Base-by-base conservation (phyloP, 2,797 vertebrate species). In the Heliangelus exortis region DNA sequence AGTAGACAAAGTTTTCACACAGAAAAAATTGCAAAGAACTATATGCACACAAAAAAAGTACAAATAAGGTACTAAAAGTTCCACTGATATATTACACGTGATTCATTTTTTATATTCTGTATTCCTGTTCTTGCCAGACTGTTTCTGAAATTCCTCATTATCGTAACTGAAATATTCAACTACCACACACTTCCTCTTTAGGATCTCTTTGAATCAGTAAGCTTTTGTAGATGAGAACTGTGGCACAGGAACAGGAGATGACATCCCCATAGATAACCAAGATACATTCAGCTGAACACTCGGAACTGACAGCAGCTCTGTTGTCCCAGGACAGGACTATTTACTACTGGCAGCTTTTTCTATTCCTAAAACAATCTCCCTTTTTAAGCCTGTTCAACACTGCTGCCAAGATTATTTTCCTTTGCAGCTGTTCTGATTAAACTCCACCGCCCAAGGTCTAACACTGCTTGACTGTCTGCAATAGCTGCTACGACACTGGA, bases 391-490 rank as follows among this genome's bases (percentile, higher is more conserved):
- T 61, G 75, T 62, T 76, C 65, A 80, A 92, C 21, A 50, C 79
- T 85, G 68, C 57, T 77, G 92, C 89, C 92, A 95, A 94, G 82
- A 80, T 72, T 74, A 95, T 91, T 89, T 94, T 91, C 89, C 86
- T 96, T 85, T 85, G 94, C 90, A 96, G 90, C 81, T 96, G 92
- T 87, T 95, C 92, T 15, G 6, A 77, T 65, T 87, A 83, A 93
- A 87, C 47, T 81, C 25, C 28, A 25, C n/a, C 39, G 87, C 61
- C 50, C n/a, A 74, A 26, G 1, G 1, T 54, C 75, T 63, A 89
- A 95, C 73, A 91, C 61, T 92, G 84, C 47, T 69, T 36, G 45
- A 67, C 72, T 96, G 90, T 91, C 41, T 58, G 78, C 62, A 90
- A 47, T 79, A 77, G 84, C 78, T 82, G 45, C 77, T 77, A 57